phyloP scores from a whole-genome alignment of 2,113 vertebrate genomes.

The Malurus cyaneus region DNA sequence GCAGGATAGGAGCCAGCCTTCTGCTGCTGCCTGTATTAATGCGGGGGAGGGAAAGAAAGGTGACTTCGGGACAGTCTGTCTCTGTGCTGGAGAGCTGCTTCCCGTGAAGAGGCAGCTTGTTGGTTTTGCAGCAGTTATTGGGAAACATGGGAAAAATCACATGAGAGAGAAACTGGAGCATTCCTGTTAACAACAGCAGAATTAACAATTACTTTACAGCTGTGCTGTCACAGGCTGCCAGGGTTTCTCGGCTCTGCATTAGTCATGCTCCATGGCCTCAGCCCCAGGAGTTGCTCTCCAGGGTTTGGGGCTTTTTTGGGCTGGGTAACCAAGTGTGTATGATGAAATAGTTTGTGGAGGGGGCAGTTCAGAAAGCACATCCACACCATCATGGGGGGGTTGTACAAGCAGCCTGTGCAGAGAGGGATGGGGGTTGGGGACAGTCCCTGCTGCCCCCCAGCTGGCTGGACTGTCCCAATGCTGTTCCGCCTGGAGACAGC shows the following conservation, averaged over 20 bases:
- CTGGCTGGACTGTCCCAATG: accelerated
- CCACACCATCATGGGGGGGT: accelerated
- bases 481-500: accelerated
- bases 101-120: neutral
- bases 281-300: neutral
- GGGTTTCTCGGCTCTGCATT: neutral
- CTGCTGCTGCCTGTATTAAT: neutral
- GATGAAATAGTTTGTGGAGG: neutral
- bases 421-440: neutral
- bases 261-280: neutral
- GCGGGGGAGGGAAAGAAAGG: neutral
- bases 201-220: constrained; percentile 42
- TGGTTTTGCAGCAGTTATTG: neutral
- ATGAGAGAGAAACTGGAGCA: constrained; percentile 25
- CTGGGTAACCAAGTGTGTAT: neutral
- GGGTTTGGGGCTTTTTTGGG: neutral
- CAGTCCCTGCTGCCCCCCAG: neutral
- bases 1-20: neutral
- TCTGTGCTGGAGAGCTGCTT: neutral
- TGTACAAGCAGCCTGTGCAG: neutral
- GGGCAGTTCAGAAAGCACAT: neutral
- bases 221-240: constrained; percentile 6
- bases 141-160: neutral
- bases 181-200: constrained; percentile 33
- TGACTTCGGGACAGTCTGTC: neutral